Evolutionary conservation across 2,888 invertebrate genomes (phyloP), one percentile per base, ranked within the genome.

Genomic region (Catocala sponsa): DNA sequence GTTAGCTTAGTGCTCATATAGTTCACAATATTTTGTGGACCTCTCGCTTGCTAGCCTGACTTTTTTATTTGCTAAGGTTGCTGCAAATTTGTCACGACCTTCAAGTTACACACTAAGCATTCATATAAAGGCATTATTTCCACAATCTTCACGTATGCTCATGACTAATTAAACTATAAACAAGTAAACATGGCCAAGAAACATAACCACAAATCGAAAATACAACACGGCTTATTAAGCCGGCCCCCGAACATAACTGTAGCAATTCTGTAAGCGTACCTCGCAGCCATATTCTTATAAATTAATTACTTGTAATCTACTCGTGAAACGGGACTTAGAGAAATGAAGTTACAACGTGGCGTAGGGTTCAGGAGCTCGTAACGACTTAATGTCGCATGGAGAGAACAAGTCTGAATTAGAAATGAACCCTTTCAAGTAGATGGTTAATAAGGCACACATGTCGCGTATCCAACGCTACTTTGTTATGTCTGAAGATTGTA

Each of bases 301-400:
- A 94, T 94, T 94, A 94, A 94, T 94, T 94, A 94, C 94, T 90
- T 91, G 94, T 94, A 94, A 94, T 94, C 94, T 94, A 91, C 94
- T 91, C 92, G 87, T 91, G 91, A 89, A 91, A 90, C 90, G 91
- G 89, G 92, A 87, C 91, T 92, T 90, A 91, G 87, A 86, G 91
- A 89, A 92, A 93, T 92, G 92, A 92, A 94, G 91, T 93, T 93
- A 94, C 93, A 87, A 87, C 88, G 82, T 84, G 78, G 76, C 81
- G 81, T 70, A 67, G 78, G 84, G 83, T 85, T 88, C 83, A 88
- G 88, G 89, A 90, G 90, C 87, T 88, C 85, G 85, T 83, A 87
- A 88, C 89, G 90, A 91, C 91, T 91, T 91, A 91, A 91, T 89
- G 91, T 90, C 86, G 83, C 89, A 78, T 72, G 77, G 83, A 77